Evolutionary conservation across 2,797 vertebrate species (phyloP).

Genomic region (Spinus pinus): DNA sequence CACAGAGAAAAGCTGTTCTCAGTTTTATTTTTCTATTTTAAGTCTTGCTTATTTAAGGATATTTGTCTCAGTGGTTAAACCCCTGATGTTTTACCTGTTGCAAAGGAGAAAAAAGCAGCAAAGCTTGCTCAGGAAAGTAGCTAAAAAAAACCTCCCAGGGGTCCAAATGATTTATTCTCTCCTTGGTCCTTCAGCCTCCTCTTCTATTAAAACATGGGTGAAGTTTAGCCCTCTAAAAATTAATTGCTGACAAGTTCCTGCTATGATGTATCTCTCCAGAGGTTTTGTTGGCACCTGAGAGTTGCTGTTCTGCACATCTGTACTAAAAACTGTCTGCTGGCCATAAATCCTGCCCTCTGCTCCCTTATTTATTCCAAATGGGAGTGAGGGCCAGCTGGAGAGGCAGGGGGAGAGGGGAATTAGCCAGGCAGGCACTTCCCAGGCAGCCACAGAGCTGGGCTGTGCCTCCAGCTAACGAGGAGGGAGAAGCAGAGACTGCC

Average conservation of each 20-base stretch:
- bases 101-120: background rate
- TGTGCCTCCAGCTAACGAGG: background rate
- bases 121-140: background rate
- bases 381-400: background rate
- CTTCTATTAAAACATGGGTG: conserved; percentile 56
- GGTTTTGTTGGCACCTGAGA: conserved; percentile 36
- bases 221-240: conserved; percentile 56
- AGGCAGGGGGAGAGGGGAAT: background rate
- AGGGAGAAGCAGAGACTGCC: background rate
- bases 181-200: conserved; percentile 29
- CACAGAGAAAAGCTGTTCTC: background rate
- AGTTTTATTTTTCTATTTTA: background rate
- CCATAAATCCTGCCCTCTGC: conserved; percentile 19
- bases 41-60: background rate
- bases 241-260: conserved; percentile 53
- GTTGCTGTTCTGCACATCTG: conserved; percentile 58
- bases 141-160: background rate
- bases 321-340: background rate
- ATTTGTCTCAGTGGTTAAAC: background rate
- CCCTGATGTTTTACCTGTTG: background rate
- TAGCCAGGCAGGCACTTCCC: background rate
- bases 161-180: conserved; percentile 38
- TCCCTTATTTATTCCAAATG: background rate
- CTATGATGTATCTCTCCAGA: conserved; percentile 38
- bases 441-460: background rate